Conservation (phyloP, 2,888 invertebrate genomes). For the Pheosia gnoma region DNA sequence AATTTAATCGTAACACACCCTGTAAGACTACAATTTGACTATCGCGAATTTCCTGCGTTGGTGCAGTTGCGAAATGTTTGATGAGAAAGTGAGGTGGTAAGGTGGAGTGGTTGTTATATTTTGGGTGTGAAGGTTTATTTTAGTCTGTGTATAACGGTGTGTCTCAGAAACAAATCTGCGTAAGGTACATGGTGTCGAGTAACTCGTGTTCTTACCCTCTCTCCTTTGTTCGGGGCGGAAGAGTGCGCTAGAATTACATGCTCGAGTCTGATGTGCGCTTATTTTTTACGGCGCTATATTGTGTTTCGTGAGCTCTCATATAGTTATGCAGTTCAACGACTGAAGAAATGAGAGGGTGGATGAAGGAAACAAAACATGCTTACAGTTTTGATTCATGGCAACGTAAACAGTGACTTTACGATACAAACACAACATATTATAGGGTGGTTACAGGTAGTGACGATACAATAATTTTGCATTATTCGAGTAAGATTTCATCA, state of each 20-base stretch:
- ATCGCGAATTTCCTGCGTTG: conserved; percentile 81
- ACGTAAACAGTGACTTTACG: conserved; percentile 9
- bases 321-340: conserved; percentile 82
- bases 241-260: conserved; percentile 84
- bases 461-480: too few relatives aligned
- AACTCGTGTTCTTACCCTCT: conserved; percentile 84
- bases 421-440: not conserved
- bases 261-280: conserved; percentile 83
- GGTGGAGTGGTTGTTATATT: conserved; percentile 61
- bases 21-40: conserved; percentile 84
- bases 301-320: conserved; percentile 74
- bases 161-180: conserved; percentile 83
- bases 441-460: not conserved
- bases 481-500: too few relatives aligned
- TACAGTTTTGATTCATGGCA: conserved; percentile 60
- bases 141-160: conserved; percentile 53
- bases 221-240: conserved; percentile 83
- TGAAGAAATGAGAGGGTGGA: conserved; percentile 76
- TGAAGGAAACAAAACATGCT: conserved; percentile 73
- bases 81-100: conserved; percentile 49
- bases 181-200: conserved; percentile 83
- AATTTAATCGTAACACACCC: conserved; percentile 77
- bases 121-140: conserved; percentile 61
- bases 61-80: conserved; percentile 64
- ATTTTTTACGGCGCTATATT: conserved; percentile 83